Evolutionary conservation across 2,888 invertebrate species (phyloP).

Genomic region (Deroplatys truncata): DNA sequence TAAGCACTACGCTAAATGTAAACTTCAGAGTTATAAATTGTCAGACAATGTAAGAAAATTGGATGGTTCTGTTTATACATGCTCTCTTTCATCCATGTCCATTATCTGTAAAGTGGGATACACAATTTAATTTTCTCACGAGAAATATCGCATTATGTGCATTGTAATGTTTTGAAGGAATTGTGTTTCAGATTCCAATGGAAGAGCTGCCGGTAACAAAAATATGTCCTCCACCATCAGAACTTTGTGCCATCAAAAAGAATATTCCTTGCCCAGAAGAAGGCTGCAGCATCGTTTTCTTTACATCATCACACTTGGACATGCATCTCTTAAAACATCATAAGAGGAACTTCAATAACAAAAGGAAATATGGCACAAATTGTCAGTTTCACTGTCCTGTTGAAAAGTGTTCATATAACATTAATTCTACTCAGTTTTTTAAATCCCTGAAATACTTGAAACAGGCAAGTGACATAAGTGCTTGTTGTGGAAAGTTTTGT

Average conservation of each 20-base stretch:
- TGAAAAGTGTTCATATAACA: conserved; percentile 51
- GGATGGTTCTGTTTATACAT: too few species aligned
- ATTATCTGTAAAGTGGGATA: too few species aligned
- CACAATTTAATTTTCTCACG: too few species aligned
- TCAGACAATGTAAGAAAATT: too few species aligned
- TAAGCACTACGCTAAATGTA: too few species aligned
- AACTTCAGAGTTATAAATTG: too few species aligned
- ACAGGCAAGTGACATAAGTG: conserved; percentile 27
- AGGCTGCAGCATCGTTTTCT: conserved; percentile 48
- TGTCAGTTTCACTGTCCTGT: conserved; percentile 56
- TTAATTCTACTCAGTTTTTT: conserved; percentile 39
- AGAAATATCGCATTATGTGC: too few species aligned
- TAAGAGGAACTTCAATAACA: conserved; percentile 37
- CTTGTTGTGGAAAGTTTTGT: too few species aligned
- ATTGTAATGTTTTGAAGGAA: too few species aligned
- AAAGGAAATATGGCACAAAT: conserved; percentile 37
- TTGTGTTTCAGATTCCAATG: background rate
- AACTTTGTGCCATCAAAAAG: conserved; percentile 24
- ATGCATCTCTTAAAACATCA: conserved; percentile 57
- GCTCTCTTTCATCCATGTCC: too few species aligned
- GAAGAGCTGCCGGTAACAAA: conserved; percentile 14
- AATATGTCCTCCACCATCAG: conserved; percentile 25
- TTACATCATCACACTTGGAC: conserved; percentile 50
- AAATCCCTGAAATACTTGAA: conserved; percentile 34
- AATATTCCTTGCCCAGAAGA: conserved; percentile 41